Base-by-base conservation (phyloP, 2,888 invertebrate species). In the Pachliopta kotzebuea region DNA sequence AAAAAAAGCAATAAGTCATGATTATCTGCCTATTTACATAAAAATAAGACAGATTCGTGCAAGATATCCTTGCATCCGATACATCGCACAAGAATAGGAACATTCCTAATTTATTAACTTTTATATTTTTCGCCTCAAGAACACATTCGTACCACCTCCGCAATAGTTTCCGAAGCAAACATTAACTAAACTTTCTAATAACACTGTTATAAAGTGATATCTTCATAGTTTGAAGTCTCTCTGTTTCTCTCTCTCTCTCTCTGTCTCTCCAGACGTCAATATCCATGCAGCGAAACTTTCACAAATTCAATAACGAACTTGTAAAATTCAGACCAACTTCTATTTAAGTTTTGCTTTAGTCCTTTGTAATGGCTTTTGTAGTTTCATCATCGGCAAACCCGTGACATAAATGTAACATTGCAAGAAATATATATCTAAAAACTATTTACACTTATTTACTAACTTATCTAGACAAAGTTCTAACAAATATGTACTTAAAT, bases 301-400 rank as follows among this genome's bases (percentile, higher is more conserved):
- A 42, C 56, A 64, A 64, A 64, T 64, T 64, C 56, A 64, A 64
- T 60, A 64, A 64, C 56, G 60, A 60, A 64, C 60, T 64, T 64
- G 64, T 64, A 60, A 64, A 64, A 64, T 56, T 64, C 64, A 64
- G 64, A 60, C 52, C 56, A 64, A 64, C 60, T 60, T 64, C 60
- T 64, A 60, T 64, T 64, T 60, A 64, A 64, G 64, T 64, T 64
- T 64, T 64, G 60, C 64, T 64, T 64, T 64, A 56, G 60, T 60
- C 56, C 60, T 64, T 60, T 64, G 64, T 52, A 64, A 64, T 64
- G 60, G 64, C 64, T 65, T 65, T 65, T 65, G 56, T 60, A 53
- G 64, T 60, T 64, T 60, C 56, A 60, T 60, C 50, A 63, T 29
- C 54, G 20, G 63, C 54, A 49, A 49, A 62, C 17, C 49, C 56